These are phyloP conservation scores for Ormyrus pomaceus DNA, from an alignment of 2,888 invertebrate genomes.

Conservation along the genomic window DNA sequence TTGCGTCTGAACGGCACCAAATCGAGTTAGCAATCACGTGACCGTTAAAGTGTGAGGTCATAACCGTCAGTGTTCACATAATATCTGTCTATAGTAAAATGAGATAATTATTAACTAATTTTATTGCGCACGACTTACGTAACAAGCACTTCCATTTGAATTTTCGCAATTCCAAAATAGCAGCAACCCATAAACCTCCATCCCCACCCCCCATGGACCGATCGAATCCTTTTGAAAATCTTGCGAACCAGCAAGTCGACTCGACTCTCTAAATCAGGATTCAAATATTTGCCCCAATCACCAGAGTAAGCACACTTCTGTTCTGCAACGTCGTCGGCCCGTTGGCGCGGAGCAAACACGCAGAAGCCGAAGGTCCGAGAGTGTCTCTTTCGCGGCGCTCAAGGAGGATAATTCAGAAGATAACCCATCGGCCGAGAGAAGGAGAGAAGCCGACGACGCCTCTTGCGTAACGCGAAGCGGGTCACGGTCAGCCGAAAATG, in stretches of 20 bases:
- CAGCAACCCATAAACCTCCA: too few relatives aligned
- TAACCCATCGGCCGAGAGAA: neutral
- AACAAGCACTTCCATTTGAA: slow-evolving; percentile 28
- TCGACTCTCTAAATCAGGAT: too few relatives aligned
- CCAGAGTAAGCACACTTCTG: too few relatives aligned
- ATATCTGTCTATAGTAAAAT: slow-evolving; percentile 19
- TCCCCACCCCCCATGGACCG: too few relatives aligned
- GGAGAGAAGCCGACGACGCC: slow-evolving; percentile 20
- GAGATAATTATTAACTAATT: slow-evolving; percentile 53
- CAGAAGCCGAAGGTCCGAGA: too few relatives aligned
- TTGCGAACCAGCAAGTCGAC: too few relatives aligned
- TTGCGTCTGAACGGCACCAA: neutral
- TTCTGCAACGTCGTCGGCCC: neutral
- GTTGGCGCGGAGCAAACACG: neutral
- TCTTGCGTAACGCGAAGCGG: slow-evolving; percentile 67
- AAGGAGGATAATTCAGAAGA: too few relatives aligned
- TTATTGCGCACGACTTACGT: slow-evolving; percentile 31
- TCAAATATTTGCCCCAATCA: neutral
- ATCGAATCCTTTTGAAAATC: too few relatives aligned
- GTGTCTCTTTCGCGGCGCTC: too few relatives aligned
- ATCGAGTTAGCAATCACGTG: slow-evolving; percentile 23
- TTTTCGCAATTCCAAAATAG: slow-evolving; percentile 19
- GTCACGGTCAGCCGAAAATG: slow-evolving; percentile 71
- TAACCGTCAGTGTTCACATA: slow-evolving; percentile 30
- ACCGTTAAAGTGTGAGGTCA: slow-evolving; percentile 46